Conservation (phyloP, 2,888 invertebrate genomes). For the Empis livida region DNA sequence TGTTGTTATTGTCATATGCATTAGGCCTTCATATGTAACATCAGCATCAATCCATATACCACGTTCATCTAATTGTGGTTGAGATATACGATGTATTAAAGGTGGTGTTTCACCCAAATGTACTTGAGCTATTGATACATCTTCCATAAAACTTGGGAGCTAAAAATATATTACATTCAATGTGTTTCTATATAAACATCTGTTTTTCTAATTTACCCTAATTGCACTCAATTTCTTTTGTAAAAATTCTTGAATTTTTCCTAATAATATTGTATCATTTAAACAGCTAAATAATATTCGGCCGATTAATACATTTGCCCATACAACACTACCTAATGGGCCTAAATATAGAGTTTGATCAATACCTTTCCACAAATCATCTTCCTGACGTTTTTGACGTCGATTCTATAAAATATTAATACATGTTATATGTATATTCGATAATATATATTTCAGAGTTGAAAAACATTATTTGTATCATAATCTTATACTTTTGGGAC, state of each 20-base stretch:
- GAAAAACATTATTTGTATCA: no score
- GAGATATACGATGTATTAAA: conserved; percentile 44
- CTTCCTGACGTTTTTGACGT: conserved; percentile 28
- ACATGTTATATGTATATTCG: no score
- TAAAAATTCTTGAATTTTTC: conserved; percentile 29
- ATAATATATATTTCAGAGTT: no score
- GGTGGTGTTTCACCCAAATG: conserved; percentile 54
- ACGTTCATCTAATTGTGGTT: conserved; percentile 58
- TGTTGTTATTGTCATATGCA: conserved; percentile 69
- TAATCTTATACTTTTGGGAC: no score
- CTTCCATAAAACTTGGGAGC: conserved; percentile 74
- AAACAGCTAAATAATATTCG: conserved; percentile 30
- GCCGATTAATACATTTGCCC: conserved; percentile 32
- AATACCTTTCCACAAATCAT: conserved; percentile 35
- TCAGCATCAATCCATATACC: conserved; percentile 79
- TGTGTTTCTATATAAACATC: background rate
- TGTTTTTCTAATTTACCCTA: conserved; percentile 18
- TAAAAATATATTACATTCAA: conserved; percentile 18
- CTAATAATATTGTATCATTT: conserved; percentile 22
- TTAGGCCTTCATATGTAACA: conserved; percentile 56
- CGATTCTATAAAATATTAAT: conserved; percentile 20
- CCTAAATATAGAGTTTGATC: conserved; percentile 33
- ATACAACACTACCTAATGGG: conserved; percentile 33
- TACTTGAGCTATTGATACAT: conserved; percentile 57
- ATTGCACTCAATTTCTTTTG: conserved; percentile 34